Evolutionary conservation across 2,113 vertebrate species (phyloP).

Genomic region (Xenus cinereus): DNA sequence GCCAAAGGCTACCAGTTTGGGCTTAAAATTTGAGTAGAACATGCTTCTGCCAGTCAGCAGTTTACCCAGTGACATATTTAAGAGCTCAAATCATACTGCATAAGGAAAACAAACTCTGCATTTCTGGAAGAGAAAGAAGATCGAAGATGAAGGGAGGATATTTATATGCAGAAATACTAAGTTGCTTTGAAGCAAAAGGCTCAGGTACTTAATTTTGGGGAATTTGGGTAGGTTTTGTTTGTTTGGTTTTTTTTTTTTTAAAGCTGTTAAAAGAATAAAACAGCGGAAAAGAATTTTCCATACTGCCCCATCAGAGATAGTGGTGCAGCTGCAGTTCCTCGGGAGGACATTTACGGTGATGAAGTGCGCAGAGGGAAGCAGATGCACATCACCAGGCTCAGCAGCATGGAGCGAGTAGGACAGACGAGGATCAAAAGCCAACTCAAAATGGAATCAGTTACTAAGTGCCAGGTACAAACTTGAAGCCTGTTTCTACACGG

Average conservation of each 20-base stretch:
- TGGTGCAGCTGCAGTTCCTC: not conserved
- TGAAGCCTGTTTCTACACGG: not conserved
- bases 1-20: not conserved
- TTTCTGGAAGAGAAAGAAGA: not conserved
- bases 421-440: rapidly evolving
- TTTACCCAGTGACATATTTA: not conserved
- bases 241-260: too few relatives aligned
- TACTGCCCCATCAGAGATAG: not conserved
- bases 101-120: not conserved
- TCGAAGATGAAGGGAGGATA: not conserved
- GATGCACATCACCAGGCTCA: not conserved
- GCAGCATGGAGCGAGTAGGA: rapidly evolving
- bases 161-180: not conserved
- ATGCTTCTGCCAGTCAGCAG: not conserved
- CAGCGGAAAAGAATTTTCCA: not conserved
- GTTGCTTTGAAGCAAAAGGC: not conserved
- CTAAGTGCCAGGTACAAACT: not conserved
- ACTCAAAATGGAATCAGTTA: not conserved
- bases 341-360: not conserved
- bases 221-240: not conserved
- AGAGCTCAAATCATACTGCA: not conserved
- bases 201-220: not conserved
- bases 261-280: not conserved
- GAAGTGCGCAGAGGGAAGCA: rapidly evolving
- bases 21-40: not conserved